Evolutionary conservation across 2,113 vertebrate genomes (phyloP), one percentile per base, ranked within the genome.

Genomic region (Lutjanus erythropterus): DNA sequence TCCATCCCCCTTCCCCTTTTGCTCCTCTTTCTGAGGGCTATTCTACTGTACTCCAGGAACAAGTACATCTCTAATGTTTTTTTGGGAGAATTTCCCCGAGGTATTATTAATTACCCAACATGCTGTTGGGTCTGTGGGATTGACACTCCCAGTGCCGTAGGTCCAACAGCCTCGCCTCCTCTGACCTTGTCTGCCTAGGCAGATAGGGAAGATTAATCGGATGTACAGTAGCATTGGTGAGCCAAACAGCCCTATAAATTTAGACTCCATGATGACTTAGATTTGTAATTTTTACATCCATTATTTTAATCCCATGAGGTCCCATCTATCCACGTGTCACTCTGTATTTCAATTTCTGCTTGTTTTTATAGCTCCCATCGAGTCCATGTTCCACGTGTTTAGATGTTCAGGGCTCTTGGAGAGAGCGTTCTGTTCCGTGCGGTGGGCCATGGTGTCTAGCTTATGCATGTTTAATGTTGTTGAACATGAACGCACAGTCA

Each of bases 391-490:
- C 59, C 78, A 80, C 19, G n/a, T 55, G 79, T 78, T n/a, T 86
- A 25, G 86, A 76, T 80, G 74, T 77, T 84, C 53, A 31, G 49
- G 75, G 42, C 80, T 84, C 37, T 56, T 52, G 21, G 49, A 83
- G 80, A 74, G 78, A 77, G 75, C 78, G 60, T 88, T 84, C 33
- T 67, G 78, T 78, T 85, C 78, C 61, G 64, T 80, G 80, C 84
- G 89, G 80, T 76, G 82, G 83, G 61, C 88, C 71, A 66, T 68
- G 6, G 56, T 60, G 87, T 88, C 78, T 83, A 81, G 88, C 91
- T 94, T 93, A 92, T 94, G 90, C 91, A 92, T 93, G 93, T 94
- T 93, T 94, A 93, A 95, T 92, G 91, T 91, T 94, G 92, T 94
- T 90, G 89, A 93, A 94, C 93, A 94, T 91, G 92, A 93, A 92